Evolutionary conservation across 1,140 invertebrate genomes (phyloP), one percentile per base, ranked within the genome.

Genomic region (Drosophila oshimai): DNA sequence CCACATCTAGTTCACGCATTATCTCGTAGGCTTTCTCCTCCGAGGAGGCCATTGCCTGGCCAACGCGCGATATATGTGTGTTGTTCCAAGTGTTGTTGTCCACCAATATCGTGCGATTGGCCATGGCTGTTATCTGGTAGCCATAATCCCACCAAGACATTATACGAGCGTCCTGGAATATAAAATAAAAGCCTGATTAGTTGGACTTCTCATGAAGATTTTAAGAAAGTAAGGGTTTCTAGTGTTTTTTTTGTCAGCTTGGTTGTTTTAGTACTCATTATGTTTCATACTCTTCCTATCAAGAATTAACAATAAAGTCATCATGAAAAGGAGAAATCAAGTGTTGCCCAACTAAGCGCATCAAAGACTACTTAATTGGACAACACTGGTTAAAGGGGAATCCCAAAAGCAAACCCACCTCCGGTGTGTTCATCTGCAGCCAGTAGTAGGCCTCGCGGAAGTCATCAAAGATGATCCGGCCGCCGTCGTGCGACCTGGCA

Each of bases 91-190:
- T 99, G 90, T 99, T 99, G 92, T 99, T 99, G 91, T 99, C 98
- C n/a, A 99, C 98, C 74, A 99, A 92, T 72, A 99, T 98, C 3
- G 98, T 99, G 36, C 98, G 93, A 93, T 99, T 99, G 3, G 98
- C 98, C 98, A 99, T 99, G 9, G 98, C 98, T 15, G 98, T 99
- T 92, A 99, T 99, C 92, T 99, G 98, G 92, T 99, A 99, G 4
- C 98, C 98, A 92, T 99, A 99, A 95, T 99, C 98, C 98, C 98
- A 99, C 98, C 98, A 99, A 1, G 97, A 99, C 98, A 99, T 99
- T 31, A 99, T 95, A 92, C 97, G 96, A 3, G 98, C 95, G 92
- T 99, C 95, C 95, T 97, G 17, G 18, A 45, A 60, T 6, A 26
- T 1, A 6, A 0, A 13, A 6, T 12, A 0, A 34, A 9, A 6